Evolutionary conservation across 2,888 invertebrate genomes (phyloP), one percentile per base, ranked within the genome.

Genomic region (Brachylomia viminalis): DNA sequence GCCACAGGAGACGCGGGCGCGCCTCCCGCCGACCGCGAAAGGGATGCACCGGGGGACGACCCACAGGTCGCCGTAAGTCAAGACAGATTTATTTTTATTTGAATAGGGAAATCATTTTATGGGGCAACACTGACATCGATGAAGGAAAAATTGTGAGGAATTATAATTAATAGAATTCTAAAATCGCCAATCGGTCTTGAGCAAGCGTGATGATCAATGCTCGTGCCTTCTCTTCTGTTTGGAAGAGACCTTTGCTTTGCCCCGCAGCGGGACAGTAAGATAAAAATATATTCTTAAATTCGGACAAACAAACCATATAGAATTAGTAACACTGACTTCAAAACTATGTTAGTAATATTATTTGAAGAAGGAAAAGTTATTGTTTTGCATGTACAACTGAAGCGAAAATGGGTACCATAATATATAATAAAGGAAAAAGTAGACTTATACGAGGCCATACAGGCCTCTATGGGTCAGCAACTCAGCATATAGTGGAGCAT

Each of bases 1-100:
- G 94, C 95, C 11, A 94, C 94, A 0, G 95, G 95, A 0, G 95
- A 95, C 80, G 93, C 93, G 0, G 94, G 90, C 0, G 15, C 72
- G 20, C 75, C 91, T 0, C 83, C 90, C 3, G 77, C 86, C 0
- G 82, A 82, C 11, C 87, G 77, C 87, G 92, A 91, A 1, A 67
- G 77, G 79, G 90, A 86, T 61, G 88, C 86, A 10, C 87, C 92
- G 93, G 93, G 93, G 93, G 94, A 92, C 89, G 91, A 94, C 59
- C 89, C 90, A 0, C 92, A 91, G 90, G 93, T 92, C n/a, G 92
- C 91, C 77, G 74, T 81, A 62, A 87, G 87, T 85, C 3, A 0
- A 15, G 5, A n/a, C 27, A 13, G 1, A 49, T 17, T 77, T 42
- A 0, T 20, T 38, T 70, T 49, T 33, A 20, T 11, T 45, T 27